These are phyloP conservation scores for Idaea biselata DNA, from an alignment of 2,888 invertebrate species.

Conservation along the genomic window DNA sequence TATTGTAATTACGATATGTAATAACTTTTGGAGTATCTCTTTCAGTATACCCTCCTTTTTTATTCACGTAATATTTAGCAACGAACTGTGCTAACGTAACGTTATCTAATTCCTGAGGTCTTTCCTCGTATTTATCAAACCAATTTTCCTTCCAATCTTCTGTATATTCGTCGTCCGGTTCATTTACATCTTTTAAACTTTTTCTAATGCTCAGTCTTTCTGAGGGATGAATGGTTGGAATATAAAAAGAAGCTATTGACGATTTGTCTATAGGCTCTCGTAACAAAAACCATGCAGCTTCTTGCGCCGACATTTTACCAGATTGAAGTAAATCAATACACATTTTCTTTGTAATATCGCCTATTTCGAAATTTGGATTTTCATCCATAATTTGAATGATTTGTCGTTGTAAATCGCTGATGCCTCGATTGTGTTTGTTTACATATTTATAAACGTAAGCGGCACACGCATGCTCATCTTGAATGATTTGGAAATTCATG, in stretches of 20 bases:
- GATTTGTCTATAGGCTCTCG: conserved; percentile 29
- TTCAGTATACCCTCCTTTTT: conserved; percentile 17
- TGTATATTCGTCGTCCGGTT: conserved; percentile 32
- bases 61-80: conserved; percentile 32
- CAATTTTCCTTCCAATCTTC: conserved; percentile 53
- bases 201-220: conserved; percentile 21
- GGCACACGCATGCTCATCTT: conserved; percentile 56
- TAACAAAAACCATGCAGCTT: conserved; percentile 41
- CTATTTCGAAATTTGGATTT: conserved; percentile 32
- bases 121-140: conserved; percentile 49
- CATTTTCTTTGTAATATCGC: conserved; percentile 29
- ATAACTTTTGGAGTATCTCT: conserved; percentile 35
- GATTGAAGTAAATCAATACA: conserved; percentile 26
- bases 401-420: conserved; percentile 46
- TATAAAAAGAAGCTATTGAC: conserved; percentile 22
- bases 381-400: conserved; percentile 40
- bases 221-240: conserved; percentile 13
- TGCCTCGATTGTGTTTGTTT: conserved; percentile 47
- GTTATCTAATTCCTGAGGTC: conserved; percentile 39
- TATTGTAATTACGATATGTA: conserved; percentile 47
- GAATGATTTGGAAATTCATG: conserved; percentile 48
- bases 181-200: conserved; percentile 36
- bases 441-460: conserved; percentile 53
- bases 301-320: conserved; percentile 42
- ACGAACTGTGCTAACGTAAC: conserved; percentile 48